phyloP scores from a whole-genome alignment of 53 echinoderm and acorn worm species.

The Henricia sp. region DNA sequence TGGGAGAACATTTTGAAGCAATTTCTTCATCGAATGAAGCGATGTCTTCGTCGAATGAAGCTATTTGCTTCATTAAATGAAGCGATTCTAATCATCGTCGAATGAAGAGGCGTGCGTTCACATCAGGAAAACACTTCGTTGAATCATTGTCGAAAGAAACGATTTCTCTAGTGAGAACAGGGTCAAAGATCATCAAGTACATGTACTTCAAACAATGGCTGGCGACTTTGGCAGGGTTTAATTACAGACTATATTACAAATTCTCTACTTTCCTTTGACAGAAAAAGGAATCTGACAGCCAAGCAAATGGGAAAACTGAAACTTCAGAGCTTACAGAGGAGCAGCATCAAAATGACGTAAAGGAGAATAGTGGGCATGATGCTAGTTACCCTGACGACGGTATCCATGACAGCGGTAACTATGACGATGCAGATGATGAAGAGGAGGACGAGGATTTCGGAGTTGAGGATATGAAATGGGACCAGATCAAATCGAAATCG shows the following conservation, averaged over 20 bases:
- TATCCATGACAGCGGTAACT: not conserved
- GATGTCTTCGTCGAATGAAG: too few relatives aligned
- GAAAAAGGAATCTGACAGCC: slow-evolving; percentile 26
- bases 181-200: not conserved
- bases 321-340: slow-evolving; percentile 37
- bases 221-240: not conserved
- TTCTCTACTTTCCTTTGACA: not conserved
- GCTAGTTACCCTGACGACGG: slow-evolving; percentile 27
- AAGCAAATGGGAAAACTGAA: slow-evolving; percentile 13
- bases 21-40: too few relatives aligned
- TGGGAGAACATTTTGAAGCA: too few relatives aligned
- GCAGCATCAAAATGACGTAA: not conserved
- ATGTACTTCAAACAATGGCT: not conserved
- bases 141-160: not conserved
- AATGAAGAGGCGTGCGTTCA: too few relatives aligned
- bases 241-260: too few relatives aligned
- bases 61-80: too few relatives aligned
- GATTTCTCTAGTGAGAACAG: not conserved
- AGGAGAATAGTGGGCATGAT: slow-evolving; percentile 17
- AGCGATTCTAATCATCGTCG: too few relatives aligned
- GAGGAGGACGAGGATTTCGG: slow-evolving; percentile 59
- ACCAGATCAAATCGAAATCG: slow-evolving; percentile 81
- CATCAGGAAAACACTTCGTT: too few relatives aligned
- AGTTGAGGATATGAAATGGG: slow-evolving; percentile 77
- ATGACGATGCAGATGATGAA: slow-evolving; percentile 33